Percentiles rank a stretch among this genome's conserved stretches.
These are phyloP conservation scores for Enteromius radiatus DNA, from an alignment of 2,797 vertebrate genomes.

Conservation along the genomic window DNA sequence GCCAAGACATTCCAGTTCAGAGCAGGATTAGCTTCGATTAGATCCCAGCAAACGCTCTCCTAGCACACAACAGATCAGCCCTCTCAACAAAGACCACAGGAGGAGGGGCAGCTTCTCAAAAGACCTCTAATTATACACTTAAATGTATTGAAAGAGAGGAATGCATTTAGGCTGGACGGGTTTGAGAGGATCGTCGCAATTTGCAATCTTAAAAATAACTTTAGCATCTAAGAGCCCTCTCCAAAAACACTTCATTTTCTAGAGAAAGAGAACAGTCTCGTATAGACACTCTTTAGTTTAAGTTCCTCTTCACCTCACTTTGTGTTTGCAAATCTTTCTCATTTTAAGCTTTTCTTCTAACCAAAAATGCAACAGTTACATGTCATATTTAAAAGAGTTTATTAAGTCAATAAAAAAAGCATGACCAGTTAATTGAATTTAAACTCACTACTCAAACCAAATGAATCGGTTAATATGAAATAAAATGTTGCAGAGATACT, in stretches of 20 bases:
- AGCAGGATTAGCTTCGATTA: conserved; percentile 71
- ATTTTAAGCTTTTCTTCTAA: not conserved
- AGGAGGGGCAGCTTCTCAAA: conserved; percentile 53
- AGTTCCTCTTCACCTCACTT: conserved; percentile 41
- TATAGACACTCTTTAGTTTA: conserved; percentile 33
- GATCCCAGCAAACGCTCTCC: conserved; percentile 59
- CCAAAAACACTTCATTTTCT: conserved; percentile 48
- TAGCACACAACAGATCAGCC: conserved; percentile 50
- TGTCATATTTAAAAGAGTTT: not conserved
- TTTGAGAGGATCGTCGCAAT: conserved; percentile 47
- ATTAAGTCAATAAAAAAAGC: not conserved
- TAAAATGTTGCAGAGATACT: not conserved
- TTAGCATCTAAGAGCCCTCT: conserved; percentile 37
- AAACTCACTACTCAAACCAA: not conserved
- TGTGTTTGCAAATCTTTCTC: not conserved
- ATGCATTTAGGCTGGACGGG: conserved; percentile 51
- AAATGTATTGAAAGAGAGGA: conserved; percentile 54
- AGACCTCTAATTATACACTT: conserved; percentile 60
- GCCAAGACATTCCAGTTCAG: conserved; percentile 74
- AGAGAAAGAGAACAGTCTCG: conserved; percentile 36
- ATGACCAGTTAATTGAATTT: not conserved
- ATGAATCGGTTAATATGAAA: not conserved
- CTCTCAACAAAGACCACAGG: conserved; percentile 55
- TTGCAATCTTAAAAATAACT: conserved; percentile 46
- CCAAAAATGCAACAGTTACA: not conserved